A percentile compares a stretch with the other conserved stretches of the same genome.
phyloP scores from a whole-genome alignment of 2,113 vertebrate species.

The Hemibagrus wyckioides region DNA sequence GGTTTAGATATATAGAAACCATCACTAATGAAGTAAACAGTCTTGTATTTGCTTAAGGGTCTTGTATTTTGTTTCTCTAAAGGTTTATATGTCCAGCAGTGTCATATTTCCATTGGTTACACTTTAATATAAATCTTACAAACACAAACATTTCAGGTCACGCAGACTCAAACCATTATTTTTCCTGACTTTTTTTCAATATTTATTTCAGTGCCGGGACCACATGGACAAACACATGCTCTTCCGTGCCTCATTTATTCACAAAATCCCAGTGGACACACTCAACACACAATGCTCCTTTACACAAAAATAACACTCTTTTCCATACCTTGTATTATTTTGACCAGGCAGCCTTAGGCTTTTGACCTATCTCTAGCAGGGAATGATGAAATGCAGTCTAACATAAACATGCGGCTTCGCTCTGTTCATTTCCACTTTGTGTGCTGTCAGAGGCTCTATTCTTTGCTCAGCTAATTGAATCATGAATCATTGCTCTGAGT shows the following conservation, averaged over 20 bases:
- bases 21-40: not conserved
- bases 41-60: not conserved
- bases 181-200: constrained; percentile 3
- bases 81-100: not conserved
- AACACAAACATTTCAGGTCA: constrained; percentile 24
- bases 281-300: constrained; percentile 12
- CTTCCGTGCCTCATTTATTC: constrained; percentile 37
- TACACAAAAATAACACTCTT: constrained; percentile 50
- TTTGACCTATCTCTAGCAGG: constrained; percentile 42
- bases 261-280: constrained; percentile 25
- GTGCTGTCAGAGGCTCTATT: constrained; percentile 9
- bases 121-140: constrained; percentile 32
- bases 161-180: not conserved
- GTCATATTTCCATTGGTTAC: not conserved
- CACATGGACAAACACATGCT: constrained; percentile 46
- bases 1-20: not conserved
- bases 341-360: constrained; percentile 36
- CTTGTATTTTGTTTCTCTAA: not conserved
- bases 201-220: constrained; percentile 31
- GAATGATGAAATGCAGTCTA: constrained; percentile 63
- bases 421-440: constrained; percentile 46
- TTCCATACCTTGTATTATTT: constrained; percentile 58
- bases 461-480: not conserved
- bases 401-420: constrained; percentile 61
- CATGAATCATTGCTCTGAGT: not conserved